phyloP scores from a whole-genome alignment of 2,888 invertebrate genomes.

The Drosophila robusta region DNA sequence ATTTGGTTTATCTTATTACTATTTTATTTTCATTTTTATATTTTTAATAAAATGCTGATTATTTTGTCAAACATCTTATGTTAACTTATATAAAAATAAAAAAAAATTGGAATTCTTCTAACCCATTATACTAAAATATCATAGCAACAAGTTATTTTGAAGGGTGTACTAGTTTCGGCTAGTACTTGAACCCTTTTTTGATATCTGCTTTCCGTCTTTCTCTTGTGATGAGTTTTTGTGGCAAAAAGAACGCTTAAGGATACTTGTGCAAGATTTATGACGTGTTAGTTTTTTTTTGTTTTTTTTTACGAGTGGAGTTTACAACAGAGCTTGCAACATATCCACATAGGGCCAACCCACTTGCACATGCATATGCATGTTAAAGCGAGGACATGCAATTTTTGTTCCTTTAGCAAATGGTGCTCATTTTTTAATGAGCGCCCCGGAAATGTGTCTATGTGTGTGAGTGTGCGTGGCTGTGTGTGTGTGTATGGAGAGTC shows the following conservation, averaged over 20 bases:
- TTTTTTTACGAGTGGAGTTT: constrained; percentile 59
- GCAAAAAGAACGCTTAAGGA: constrained; percentile 68
- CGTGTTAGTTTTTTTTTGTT: constrained; percentile 66
- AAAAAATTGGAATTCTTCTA: too few species aligned
- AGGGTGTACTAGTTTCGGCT: constrained; percentile 24
- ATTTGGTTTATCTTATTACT: too few species aligned
- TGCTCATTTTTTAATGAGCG: constrained; percentile 78
- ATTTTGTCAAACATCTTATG: too few species aligned
- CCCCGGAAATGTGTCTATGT: constrained; percentile 53
- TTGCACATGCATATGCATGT: constrained; percentile 66
- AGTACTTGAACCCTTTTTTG: constrained; percentile 1
- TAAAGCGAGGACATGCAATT: constrained; percentile 68
- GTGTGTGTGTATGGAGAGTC: constrained; percentile 35
- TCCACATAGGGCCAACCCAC: constrained; percentile 16
- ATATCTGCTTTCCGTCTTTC: neutral
- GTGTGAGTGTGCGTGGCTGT: neutral
- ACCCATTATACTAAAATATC: neutral
- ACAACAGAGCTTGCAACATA: constrained; percentile 40
- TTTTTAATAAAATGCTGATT: too few species aligned
- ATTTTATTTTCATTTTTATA: too few species aligned
- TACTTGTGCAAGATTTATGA: constrained; percentile 77
- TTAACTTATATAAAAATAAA: too few species aligned
- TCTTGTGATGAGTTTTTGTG: constrained; percentile 48
- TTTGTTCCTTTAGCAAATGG: constrained; percentile 71
- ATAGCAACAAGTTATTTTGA: neutral